Evolutionary conservation across 1,140 invertebrate genomes (phyloP).

Genomic region (Drosophila lacteicornis): DNA sequence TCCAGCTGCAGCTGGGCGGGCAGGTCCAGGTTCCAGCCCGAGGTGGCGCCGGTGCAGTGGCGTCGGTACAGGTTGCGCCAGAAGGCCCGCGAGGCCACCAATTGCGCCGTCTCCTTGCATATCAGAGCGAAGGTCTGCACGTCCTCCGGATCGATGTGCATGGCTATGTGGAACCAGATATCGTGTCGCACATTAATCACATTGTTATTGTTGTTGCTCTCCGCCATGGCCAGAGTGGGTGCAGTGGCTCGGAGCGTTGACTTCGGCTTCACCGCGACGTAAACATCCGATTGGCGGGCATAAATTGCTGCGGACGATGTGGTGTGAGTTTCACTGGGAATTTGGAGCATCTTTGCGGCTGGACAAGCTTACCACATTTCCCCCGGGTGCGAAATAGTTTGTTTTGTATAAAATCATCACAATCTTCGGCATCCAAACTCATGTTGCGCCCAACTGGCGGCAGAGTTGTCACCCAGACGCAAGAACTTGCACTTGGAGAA

Average conservation of each 20-base stretch:
- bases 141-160: conserved; percentile 74
- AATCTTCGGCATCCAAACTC: conserved; percentile 53
- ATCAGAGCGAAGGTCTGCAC: conserved; percentile 74
- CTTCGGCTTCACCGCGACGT: conserved; percentile 49
- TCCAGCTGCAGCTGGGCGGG: conserved; percentile 63
- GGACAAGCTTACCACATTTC: conserved; percentile 52
- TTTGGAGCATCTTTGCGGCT: neutral
- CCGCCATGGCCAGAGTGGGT: conserved; percentile 14
- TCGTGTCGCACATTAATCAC: conserved; percentile 51
- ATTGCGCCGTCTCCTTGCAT: conserved; percentile 59
- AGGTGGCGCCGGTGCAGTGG: conserved; percentile 43
- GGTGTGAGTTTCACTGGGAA: neutral
- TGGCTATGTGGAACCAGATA: conserved; percentile 77
- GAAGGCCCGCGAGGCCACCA: conserved; percentile 62
- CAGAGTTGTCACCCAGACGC: conserved; percentile 3
- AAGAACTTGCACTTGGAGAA: neutral
- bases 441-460: conserved; percentile 16
- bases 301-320: conserved; percentile 34
- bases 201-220: conserved; percentile 14
- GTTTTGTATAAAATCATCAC: conserved; percentile 42
- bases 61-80: conserved; percentile 71
- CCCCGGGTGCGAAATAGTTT: conserved; percentile 57
- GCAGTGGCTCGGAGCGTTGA: conserved; percentile 7
- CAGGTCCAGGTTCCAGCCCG: conserved; percentile 58
- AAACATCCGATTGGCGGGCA: conserved; percentile 54